phyloP scores from a whole-genome alignment of 92 coral and sea anemone genomes.

The Umimayanthus chanpuru region DNA sequence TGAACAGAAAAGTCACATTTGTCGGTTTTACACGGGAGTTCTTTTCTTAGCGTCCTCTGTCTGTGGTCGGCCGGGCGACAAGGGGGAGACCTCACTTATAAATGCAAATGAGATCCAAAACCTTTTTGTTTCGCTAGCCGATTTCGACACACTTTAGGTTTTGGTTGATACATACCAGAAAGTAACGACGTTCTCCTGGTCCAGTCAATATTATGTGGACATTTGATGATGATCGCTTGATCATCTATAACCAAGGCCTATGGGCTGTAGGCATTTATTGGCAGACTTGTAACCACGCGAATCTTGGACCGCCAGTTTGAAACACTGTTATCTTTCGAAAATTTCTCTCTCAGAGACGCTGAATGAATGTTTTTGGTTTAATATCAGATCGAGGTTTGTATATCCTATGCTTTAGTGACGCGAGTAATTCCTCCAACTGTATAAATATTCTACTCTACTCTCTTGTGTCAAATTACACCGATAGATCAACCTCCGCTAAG shows the following conservation, averaged over 20 bases:
- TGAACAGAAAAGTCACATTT: neutral
- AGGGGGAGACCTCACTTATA: neutral
- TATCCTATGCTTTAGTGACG: neutral
- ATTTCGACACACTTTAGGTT: too few relatives aligned
- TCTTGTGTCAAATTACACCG: too few relatives aligned
- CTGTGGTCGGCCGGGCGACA: neutral
- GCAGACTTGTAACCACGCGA: too few relatives aligned
- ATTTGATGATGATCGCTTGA: neutral
- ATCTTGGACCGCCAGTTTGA: neutral
- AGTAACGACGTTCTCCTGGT: neutral
- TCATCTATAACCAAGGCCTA: neutral
- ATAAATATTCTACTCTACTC: too few relatives aligned
- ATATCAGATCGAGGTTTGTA: neutral
- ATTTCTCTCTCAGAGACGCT: neutral
- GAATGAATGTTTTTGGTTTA: neutral
- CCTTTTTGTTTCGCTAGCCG: neutral
- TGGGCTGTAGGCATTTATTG: too few relatives aligned
- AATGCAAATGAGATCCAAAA: neutral
- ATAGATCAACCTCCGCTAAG: neutral
- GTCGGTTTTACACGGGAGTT: neutral
- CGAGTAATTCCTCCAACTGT: neutral
- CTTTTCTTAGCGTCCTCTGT: neutral
- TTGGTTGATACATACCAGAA: neutral
- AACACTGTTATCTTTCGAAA: neutral
- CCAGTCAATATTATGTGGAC: neutral